Percentiles rank a stretch among this genome's conserved stretches.
phyloP scores from a whole-genome alignment of 2,888 invertebrate genomes.

The Balanococcus diminutus region DNA sequence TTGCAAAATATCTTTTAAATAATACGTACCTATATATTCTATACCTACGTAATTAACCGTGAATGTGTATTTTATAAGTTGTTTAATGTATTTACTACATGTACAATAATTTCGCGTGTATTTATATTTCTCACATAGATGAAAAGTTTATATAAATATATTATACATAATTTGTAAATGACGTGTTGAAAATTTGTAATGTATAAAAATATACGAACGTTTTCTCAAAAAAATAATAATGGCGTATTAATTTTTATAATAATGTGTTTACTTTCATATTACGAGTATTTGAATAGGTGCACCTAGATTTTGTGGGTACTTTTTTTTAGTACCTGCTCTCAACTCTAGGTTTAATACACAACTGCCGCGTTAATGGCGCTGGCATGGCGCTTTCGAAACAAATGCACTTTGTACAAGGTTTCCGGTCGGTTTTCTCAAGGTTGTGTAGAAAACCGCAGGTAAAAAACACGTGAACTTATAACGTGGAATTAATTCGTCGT shows the following conservation, averaged over 20 bases:
- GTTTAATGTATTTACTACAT: background rate
- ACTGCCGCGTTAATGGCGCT: background rate
- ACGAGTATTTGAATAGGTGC: background rate
- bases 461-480: constrained; percentile 14
- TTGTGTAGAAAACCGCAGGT: background rate
- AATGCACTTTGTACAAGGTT: constrained; percentile 12
- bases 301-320: background rate
- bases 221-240: background rate
- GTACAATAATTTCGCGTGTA: constrained; percentile 29
- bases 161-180: constrained; percentile 26
- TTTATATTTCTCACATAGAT: background rate
- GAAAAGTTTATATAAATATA: constrained; percentile 12
- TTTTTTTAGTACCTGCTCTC: background rate
- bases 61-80: background rate
- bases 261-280: background rate
- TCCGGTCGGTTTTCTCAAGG: constrained; percentile 27
- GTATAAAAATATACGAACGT: constrained; percentile 36
- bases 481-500: constrained; percentile 18
- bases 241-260: background rate
- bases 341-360: background rate
- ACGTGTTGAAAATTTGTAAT: constrained; percentile 42
- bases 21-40: background rate
- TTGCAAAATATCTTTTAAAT: background rate
- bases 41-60: background rate
- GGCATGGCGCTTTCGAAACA: background rate